phyloP scores from a whole-genome alignment of 2,888 invertebrate genomes.

The Thera britannica region DNA sequence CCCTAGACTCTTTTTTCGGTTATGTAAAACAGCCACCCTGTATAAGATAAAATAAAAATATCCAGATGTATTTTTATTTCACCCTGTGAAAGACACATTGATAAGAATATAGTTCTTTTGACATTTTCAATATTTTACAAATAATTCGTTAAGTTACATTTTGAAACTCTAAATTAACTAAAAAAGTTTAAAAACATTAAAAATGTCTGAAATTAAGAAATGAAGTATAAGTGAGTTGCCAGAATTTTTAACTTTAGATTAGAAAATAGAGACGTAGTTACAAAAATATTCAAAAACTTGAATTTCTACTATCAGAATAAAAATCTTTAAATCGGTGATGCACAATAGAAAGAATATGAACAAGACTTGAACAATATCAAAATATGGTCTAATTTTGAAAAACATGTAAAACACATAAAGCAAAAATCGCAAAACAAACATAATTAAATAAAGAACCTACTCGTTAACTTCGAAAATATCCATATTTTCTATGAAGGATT shows the following conservation, averaged over 20 bases:
- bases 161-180: neutral
- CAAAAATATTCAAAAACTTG: constrained; percentile 2
- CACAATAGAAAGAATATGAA: constrained; percentile 20
- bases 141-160: neutral
- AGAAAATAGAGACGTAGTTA: neutral
- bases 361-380: constrained; percentile 18
- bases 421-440: constrained; percentile 42
- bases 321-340: constrained; percentile 17
- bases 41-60: constrained; percentile 39
- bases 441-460: constrained; percentile 32
- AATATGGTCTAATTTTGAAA: constrained; percentile 24
- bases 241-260: constrained; percentile 4
- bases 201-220: constrained; percentile 17
- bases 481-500: constrained; percentile 19
- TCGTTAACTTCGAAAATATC: constrained; percentile 15
- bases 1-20: no score
- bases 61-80: constrained; percentile 22
- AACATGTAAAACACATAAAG: constrained; percentile 40
- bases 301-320: neutral
- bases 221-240: constrained; percentile 14
- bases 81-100: constrained; percentile 21
- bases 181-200: constrained; percentile 13
- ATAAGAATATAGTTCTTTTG: constrained; percentile 13
- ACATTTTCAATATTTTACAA: constrained; percentile 17
- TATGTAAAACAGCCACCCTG: constrained; percentile 34